A percentile compares a stretch with the other conserved stretches of the same genome.
Conservation (phyloP, 2,888 invertebrate species). For the Phlogophora meticulosa region DNA sequence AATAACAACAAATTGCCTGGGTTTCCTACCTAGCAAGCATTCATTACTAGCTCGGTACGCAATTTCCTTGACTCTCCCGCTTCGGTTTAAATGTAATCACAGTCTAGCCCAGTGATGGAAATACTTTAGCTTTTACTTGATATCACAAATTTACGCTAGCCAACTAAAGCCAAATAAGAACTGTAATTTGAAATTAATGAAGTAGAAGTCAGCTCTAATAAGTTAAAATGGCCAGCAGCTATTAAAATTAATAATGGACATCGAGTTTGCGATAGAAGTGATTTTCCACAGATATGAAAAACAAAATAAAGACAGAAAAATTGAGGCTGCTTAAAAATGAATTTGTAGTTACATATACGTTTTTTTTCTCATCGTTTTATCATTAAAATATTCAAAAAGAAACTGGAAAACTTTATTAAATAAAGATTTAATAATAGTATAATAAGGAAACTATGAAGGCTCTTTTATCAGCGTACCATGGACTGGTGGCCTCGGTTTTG, state of each 20-base stretch:
- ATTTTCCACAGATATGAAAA: not conserved
- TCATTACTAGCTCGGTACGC: constrained; percentile 5
- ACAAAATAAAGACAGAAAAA: too few relatives aligned
- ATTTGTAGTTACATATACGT: not conserved
- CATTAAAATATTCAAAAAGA: too few relatives aligned
- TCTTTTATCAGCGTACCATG: too few relatives aligned
- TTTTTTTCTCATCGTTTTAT: too few relatives aligned
- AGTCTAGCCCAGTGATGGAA: not conserved
- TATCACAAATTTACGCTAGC: not conserved
- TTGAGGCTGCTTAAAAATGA: not conserved
- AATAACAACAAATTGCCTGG: not conserved
- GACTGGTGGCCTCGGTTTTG: too few relatives aligned
- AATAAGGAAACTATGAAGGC: not conserved
- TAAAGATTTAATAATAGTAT: not conserved
- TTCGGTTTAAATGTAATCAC: constrained; percentile 21
- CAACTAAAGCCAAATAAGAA: not conserved
- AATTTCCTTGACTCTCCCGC: constrained; percentile 14
- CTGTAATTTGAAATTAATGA: constrained; percentile 2
- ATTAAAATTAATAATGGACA: constrained; percentile 2
- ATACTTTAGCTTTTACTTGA: constrained; percentile 6
- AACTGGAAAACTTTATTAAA: not conserved
- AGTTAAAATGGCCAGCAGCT: constrained; percentile 7
- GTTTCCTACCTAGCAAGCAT: not conserved
- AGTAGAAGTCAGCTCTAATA: not conserved
- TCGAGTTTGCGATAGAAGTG: not conserved